A percentile compares a stretch with the other conserved stretches of the same genome.
phyloP scores from a whole-genome alignment of 2,888 invertebrate species.

The Cylindroiulus punctatus region DNA sequence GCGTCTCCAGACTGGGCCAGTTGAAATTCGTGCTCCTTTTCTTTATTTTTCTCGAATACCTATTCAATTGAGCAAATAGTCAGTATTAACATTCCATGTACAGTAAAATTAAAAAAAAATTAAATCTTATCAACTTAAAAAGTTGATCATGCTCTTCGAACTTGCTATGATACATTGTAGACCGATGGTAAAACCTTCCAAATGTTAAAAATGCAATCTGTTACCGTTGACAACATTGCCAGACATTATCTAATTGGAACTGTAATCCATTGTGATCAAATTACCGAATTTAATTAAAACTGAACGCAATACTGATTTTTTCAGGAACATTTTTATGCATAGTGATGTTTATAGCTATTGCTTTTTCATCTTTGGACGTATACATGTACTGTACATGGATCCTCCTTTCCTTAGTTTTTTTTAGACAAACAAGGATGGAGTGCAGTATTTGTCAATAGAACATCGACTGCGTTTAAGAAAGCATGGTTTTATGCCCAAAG shows the following conservation, averaged over 20 bases:
- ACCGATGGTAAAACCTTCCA: too few relatives aligned
- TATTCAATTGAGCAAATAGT: too few relatives aligned
- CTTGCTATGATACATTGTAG: too few relatives aligned
- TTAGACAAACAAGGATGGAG: too few relatives aligned
- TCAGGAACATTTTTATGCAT: neutral
- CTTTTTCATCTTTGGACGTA: neutral
- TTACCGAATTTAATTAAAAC: neutral
- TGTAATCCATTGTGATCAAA: neutral
- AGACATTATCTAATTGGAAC: neutral
- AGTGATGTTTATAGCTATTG: neutral
- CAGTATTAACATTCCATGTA: too few relatives aligned
- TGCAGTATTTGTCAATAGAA: too few relatives aligned
- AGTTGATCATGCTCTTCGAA: too few relatives aligned
- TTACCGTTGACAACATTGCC: slow-evolving; percentile 16
- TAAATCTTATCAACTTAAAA: too few relatives aligned
- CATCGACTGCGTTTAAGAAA: too few relatives aligned
- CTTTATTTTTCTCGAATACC: slow-evolving; percentile 59
- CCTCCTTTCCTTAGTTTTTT: too few relatives aligned
- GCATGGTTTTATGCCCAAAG: too few relatives aligned
- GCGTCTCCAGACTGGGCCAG: slow-evolving; percentile 59
- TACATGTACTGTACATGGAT: neutral
- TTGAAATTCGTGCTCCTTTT: slow-evolving; percentile 57
- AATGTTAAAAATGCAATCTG: neutral
- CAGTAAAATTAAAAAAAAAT: too few relatives aligned
- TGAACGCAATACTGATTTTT: neutral